Conservation (phyloP, 2,797 vertebrate species). For the Synaphobranchus kaupii region DNA sequence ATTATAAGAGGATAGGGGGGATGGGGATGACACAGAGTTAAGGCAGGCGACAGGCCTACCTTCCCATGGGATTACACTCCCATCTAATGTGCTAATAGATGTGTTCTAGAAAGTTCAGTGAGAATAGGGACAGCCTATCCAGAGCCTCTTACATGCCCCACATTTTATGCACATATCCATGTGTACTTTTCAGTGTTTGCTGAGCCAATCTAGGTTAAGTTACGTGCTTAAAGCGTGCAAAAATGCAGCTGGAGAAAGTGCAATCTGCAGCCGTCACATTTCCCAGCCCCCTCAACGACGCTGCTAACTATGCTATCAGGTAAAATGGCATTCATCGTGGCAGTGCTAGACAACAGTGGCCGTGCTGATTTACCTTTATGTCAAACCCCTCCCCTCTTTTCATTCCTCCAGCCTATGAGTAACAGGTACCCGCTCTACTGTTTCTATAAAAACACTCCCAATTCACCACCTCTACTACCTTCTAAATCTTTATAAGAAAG, state of each 20-base stretch:
- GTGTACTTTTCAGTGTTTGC: not conserved
- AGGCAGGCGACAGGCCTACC: slow-evolving; percentile 59
- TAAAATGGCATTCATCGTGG: not conserved
- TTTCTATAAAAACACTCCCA: slow-evolving; percentile 7
- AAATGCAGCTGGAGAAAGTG: not conserved
- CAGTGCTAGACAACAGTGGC: not conserved
- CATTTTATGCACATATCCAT: not conserved
- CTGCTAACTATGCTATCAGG: not conserved
- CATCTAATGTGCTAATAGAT: not conserved
- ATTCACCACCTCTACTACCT: slow-evolving; percentile 52
- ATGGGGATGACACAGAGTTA: slow-evolving; percentile 63
- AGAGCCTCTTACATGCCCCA: not conserved
- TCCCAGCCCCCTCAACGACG: not conserved
- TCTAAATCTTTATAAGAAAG: slow-evolving; percentile 76
- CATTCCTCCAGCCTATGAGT: not conserved
- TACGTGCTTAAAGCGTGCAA: not conserved
- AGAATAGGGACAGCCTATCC: not conserved
- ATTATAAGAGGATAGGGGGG: slow-evolving; percentile 43
- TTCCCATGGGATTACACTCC: slow-evolving; percentile 22
- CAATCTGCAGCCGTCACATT: not conserved
- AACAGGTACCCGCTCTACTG: not conserved
- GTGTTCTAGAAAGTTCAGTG: not conserved
- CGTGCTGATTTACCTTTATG: not conserved
- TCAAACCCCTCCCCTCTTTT: not conserved
- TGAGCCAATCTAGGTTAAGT: not conserved